Conservation (phyloP, 2,797 vertebrate species). For the Liparis tanakae region DNA sequence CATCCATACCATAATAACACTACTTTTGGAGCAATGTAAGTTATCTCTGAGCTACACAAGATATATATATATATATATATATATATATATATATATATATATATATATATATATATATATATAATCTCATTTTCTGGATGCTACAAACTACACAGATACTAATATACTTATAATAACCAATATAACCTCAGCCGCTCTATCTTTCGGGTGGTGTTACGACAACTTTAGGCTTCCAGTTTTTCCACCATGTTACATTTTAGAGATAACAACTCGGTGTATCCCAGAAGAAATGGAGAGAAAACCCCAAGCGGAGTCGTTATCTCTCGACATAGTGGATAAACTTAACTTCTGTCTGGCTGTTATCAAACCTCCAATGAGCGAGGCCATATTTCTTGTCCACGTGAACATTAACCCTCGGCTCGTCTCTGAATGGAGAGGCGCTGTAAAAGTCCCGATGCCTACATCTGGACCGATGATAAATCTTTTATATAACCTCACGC, state of each 20-base stretch:
- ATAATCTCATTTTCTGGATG: too few relatives aligned
- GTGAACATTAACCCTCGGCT: constrained; percentile 70
- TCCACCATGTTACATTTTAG: constrained; percentile 53
- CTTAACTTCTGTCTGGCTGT: constrained; percentile 70
- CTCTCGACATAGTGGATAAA: constrained; percentile 74
- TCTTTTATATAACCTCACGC: constrained; percentile 55
- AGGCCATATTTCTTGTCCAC: constrained; percentile 66
- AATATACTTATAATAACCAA: constrained; percentile 7
- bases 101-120: too few relatives aligned
- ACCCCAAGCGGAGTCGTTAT: constrained; percentile 72
- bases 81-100: too few relatives aligned
- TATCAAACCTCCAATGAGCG: constrained; percentile 70
- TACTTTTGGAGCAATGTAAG: background rate
- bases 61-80: background rate
- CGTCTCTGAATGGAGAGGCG: constrained; percentile 54
- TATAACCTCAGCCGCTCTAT: constrained; percentile 4
- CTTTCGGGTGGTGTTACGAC: constrained; percentile 22
- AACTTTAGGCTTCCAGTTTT: constrained; percentile 53
- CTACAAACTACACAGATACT: background rate
- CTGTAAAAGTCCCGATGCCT: constrained; percentile 53
- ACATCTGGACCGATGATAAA: constrained; percentile 70
- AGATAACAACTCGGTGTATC: constrained; percentile 70
- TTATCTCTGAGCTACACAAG: background rate
- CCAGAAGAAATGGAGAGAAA: constrained; percentile 71
- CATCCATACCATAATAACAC: background rate